Evolutionary conservation across 2,888 invertebrate genomes (phyloP).

Genomic region (Myopa tessellatipennis): DNA sequence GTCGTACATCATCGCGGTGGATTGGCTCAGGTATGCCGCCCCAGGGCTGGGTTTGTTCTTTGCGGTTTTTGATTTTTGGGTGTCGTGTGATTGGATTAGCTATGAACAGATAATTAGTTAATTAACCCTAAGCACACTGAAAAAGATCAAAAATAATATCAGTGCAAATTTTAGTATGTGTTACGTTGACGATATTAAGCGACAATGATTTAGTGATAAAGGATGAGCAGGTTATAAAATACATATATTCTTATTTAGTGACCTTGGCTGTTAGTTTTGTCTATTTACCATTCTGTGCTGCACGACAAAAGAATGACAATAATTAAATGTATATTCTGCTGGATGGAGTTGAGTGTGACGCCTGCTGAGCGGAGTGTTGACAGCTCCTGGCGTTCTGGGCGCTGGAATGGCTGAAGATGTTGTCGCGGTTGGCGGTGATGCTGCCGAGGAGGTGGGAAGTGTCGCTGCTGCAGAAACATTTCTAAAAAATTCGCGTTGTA

Average conservation of each 20-base stretch:
- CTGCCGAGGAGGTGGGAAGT: slow-evolving; percentile 27
- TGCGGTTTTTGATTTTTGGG: slow-evolving; percentile 41
- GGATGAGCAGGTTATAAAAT: background rate
- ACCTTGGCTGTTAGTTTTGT: slow-evolving; percentile 44
- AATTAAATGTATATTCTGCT: slow-evolving; percentile 62
- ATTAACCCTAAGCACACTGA: too few species aligned
- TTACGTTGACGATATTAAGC: too few species aligned
- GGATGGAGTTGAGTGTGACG: slow-evolving; percentile 37
- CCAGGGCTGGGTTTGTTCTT: slow-evolving; percentile 37
- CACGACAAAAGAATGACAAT: slow-evolving; percentile 65
- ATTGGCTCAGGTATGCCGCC: slow-evolving; percentile 27
- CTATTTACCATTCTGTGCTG: slow-evolving; percentile 62
- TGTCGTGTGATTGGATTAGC: slow-evolving; percentile 20
- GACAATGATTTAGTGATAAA: too few species aligned
- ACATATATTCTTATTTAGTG: background rate
- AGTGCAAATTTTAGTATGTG: too few species aligned
- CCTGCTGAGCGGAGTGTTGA: slow-evolving; percentile 21
- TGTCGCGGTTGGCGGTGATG: slow-evolving; percentile 38
- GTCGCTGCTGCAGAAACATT: slow-evolving; percentile 51
- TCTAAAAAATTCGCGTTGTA: slow-evolving; percentile 45
- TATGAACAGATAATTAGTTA: background rate
- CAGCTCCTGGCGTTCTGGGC: slow-evolving; percentile 23
- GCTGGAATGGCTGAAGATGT: slow-evolving; percentile 16
- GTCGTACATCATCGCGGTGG: slow-evolving; percentile 9
- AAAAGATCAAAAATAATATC: too few species aligned